A percentile compares a stretch with the other conserved stretches of the same genome.
These are phyloP conservation scores for Anthophora plumipes DNA, from an alignment of 2,888 invertebrate genomes.

Conservation along the genomic window DNA sequence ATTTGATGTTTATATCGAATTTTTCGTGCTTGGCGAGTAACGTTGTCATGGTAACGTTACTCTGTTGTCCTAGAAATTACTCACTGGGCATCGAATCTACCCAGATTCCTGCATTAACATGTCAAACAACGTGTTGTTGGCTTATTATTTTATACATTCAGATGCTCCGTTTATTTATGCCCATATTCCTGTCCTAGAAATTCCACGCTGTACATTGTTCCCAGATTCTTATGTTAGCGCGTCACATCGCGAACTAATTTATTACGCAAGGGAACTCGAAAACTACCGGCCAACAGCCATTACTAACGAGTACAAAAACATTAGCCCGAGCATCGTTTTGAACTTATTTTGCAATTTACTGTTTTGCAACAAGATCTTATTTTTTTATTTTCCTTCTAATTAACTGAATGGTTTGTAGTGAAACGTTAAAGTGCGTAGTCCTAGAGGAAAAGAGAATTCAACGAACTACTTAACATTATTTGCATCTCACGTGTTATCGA, in stretches of 20 bases:
- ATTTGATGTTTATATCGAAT: background rate
- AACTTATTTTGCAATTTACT: background rate
- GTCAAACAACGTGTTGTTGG: conserved; percentile 43
- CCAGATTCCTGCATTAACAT: conserved; percentile 32
- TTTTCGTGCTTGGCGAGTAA: conserved; percentile 59
- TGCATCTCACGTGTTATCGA: background rate
- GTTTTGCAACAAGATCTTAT: background rate
- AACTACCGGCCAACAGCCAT: background rate
- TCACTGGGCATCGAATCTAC: conserved; percentile 21
- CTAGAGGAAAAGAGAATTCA: background rate
- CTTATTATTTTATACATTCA: conserved; percentile 34
- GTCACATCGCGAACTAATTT: conserved; percentile 1
- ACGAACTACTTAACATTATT: background rate
- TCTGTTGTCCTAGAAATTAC: conserved; percentile 68
- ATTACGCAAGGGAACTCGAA: background rate
- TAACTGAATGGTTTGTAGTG: background rate
- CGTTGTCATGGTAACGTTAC: conserved; percentile 64
- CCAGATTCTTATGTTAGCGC: conserved; percentile 7
- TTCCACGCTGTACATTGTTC: conserved; percentile 46
- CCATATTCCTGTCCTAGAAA: conserved; percentile 61
- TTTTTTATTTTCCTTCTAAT: background rate
- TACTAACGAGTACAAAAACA: background rate
- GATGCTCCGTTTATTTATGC: background rate
- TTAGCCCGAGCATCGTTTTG: background rate
- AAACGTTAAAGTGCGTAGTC: background rate